Evolutionary conservation across 2,888 invertebrate species (phyloP).

Genomic region (Nemapogon koenigi): DNA sequence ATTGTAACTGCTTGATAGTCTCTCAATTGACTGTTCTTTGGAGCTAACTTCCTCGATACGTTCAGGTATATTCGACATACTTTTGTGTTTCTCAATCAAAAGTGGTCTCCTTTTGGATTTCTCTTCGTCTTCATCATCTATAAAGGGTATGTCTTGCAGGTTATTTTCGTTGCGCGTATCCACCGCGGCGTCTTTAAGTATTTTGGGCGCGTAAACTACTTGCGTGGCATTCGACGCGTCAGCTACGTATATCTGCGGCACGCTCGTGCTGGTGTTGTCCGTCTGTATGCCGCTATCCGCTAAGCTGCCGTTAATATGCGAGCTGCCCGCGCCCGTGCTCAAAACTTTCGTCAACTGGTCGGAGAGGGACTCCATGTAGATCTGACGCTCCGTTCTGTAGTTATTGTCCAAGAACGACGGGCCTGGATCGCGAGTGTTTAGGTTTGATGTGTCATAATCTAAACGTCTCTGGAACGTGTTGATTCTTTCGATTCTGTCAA

Average conservation of each 20-base stretch:
- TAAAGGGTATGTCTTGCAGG: conserved; percentile 54
- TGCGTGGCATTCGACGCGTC: conserved; percentile 25
- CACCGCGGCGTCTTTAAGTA: conserved; percentile 48
- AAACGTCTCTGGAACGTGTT: conserved; percentile 40
- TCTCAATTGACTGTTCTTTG: conserved; percentile 36
- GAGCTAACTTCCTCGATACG: conserved; percentile 40
- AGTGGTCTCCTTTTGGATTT: conserved; percentile 28
- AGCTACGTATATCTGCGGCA: conserved; percentile 45
- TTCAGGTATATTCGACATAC: conserved; percentile 53
- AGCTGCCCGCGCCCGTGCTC: conserved; percentile 49
- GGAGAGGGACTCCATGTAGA: conserved; percentile 45
- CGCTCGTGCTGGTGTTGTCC: conserved; percentile 53
- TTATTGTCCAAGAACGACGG: conserved; percentile 41
- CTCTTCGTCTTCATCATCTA: conserved; percentile 45
- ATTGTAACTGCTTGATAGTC: conserved; percentile 43
- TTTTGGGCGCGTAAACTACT: conserved; percentile 23
- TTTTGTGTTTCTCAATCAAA: conserved; percentile 46
- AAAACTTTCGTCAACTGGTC: conserved; percentile 52
- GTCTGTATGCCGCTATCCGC: conserved; percentile 58
- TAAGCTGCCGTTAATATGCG: conserved; percentile 52
- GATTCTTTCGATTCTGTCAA: conserved; percentile 37
- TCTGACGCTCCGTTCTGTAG: conserved; percentile 34
- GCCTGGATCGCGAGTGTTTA: conserved; percentile 32
- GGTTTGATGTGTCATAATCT: conserved; percentile 46
- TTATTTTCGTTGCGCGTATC: conserved; percentile 55